Evolutionary conservation across 1,140 invertebrate genomes (phyloP).

Genomic region (Hormaphis cornu): DNA sequence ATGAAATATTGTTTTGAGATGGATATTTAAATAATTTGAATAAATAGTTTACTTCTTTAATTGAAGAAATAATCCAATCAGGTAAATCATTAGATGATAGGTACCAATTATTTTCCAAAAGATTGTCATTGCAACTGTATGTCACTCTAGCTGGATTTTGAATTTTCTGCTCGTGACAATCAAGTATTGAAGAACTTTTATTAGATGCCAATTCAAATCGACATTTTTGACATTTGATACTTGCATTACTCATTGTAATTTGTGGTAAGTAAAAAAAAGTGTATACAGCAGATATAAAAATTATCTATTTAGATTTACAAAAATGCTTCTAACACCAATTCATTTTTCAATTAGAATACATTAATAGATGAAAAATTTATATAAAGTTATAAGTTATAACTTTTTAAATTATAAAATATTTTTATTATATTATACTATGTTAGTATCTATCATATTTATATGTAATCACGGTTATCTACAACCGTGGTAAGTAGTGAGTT

Average conservation of each 20-base stretch:
- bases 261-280: no score
- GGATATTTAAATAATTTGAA: background rate
- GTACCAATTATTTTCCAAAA: conserved; percentile 35
- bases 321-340: no score
- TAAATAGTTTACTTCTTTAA: conserved; percentile 35
- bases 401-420: no score
- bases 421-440: no score
- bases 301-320: no score
- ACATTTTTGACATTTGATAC: conserved; percentile 35
- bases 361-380: no score
- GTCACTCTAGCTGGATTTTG: conserved; percentile 6
- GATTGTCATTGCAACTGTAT: conserved; percentile 23
- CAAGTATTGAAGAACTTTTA: conserved; percentile 1
- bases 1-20: background rate
- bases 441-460: no score
- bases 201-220: conserved; percentile 23
- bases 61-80: conserved; percentile 34
- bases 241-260: conserved; percentile 22
- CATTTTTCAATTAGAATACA: background rate
- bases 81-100: conserved; percentile 35
- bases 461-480: no score
- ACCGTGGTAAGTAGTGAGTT: no score
- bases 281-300: no score
- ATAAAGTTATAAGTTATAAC: no score
- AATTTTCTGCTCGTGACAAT: conserved; percentile 17